Percentiles rank a stretch among this genome's conserved stretches.
phyloP scores from a whole-genome alignment of 2,888 invertebrate genomes.

The Hirtodrosophila duncani region DNA sequence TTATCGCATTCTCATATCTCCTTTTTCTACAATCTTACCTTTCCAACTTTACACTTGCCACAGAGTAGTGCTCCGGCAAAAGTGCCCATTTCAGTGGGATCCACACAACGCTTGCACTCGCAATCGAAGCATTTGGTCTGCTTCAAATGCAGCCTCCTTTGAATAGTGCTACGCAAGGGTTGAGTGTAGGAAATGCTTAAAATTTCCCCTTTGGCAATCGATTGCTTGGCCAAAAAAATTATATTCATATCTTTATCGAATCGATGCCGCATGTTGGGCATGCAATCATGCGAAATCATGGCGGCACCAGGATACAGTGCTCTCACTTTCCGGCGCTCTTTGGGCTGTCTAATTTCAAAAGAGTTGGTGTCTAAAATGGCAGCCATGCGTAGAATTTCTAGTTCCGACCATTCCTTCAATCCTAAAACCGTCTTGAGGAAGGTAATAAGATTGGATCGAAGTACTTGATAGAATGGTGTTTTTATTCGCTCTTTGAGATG shows the following conservation, averaged over 20 bases:
- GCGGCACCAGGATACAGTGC: slow-evolving; percentile 84
- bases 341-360: slow-evolving; percentile 82
- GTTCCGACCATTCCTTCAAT: slow-evolving; percentile 80
- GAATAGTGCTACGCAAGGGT: slow-evolving; percentile 84
- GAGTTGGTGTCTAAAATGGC: slow-evolving; percentile 87
- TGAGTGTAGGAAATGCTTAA: slow-evolving; percentile 86
- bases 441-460: slow-evolving; percentile 82
- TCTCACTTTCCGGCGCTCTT: slow-evolving; percentile 79
- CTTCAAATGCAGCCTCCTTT: slow-evolving; percentile 82
- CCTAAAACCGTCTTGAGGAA: slow-evolving; percentile 82
- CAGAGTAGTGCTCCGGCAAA: slow-evolving; percentile 83
- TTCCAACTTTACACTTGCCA: slow-evolving; percentile 81
- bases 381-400: slow-evolving; percentile 81
- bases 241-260: slow-evolving; percentile 82
- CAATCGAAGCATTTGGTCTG: slow-evolving; percentile 85
- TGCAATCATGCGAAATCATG: slow-evolving; percentile 86
- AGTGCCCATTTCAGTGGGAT: slow-evolving; percentile 85
- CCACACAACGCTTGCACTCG: slow-evolving; percentile 83
- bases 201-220: slow-evolving; percentile 83
- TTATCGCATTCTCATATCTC: neutral
- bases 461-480: slow-evolving; percentile 81
- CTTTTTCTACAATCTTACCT: slow-evolving; percentile 54
- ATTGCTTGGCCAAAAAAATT: slow-evolving; percentile 81
- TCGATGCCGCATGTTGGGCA: slow-evolving; percentile 85
- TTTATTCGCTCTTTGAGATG: slow-evolving; percentile 82